Percentiles rank a stretch among this genome's conserved stretches.
phyloP scores from a whole-genome alignment of 2,888 invertebrate species.

The Mesorhabditis spiculigera region DNA sequence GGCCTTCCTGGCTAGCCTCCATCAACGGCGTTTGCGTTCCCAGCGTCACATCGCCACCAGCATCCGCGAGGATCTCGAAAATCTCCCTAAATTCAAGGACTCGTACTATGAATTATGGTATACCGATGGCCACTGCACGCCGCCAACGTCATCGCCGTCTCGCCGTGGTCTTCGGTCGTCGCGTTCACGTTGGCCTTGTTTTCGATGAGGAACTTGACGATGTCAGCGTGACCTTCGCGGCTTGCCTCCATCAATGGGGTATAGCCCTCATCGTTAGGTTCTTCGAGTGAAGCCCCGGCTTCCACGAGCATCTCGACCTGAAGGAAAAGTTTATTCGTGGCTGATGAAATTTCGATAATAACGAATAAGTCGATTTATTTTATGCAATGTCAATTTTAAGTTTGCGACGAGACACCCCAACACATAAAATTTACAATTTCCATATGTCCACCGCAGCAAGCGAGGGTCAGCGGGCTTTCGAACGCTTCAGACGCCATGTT shows the following conservation, averaged over 20 bases:
- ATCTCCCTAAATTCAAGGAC: conserved; percentile 68
- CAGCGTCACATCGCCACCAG: conserved; percentile 87
- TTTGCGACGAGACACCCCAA: neutral
- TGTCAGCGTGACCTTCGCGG: conserved; percentile 87
- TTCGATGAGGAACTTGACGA: conserved; percentile 84
- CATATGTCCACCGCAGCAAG: conserved; percentile 97
- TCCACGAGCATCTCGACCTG: conserved; percentile 79
- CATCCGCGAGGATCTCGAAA: conserved; percentile 88
- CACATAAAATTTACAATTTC: conserved; percentile 72
- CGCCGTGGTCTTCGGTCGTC: conserved; percentile 96
- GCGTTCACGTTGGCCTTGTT: conserved; percentile 84
- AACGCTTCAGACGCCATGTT: conserved; percentile 99
- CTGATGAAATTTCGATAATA: conserved; percentile 7
- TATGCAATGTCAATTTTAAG: neutral
- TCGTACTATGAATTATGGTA: neutral
- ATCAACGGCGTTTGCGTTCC: conserved; percentile 94
- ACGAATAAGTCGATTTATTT: neutral
- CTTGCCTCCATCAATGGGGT: conserved; percentile 99
- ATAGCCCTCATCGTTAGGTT: conserved; percentile 90
- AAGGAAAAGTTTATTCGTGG: neutral
- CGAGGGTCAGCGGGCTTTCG: conserved; percentile 94
- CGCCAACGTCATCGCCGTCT: conserved; percentile 87
- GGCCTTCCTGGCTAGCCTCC: conserved; percentile 97
- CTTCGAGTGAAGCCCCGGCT: conserved; percentile 92
- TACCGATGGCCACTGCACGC: conserved; percentile 79